Conservation (phyloP, 1,140 invertebrate genomes). For the Eurosta solidaginis region DNA sequence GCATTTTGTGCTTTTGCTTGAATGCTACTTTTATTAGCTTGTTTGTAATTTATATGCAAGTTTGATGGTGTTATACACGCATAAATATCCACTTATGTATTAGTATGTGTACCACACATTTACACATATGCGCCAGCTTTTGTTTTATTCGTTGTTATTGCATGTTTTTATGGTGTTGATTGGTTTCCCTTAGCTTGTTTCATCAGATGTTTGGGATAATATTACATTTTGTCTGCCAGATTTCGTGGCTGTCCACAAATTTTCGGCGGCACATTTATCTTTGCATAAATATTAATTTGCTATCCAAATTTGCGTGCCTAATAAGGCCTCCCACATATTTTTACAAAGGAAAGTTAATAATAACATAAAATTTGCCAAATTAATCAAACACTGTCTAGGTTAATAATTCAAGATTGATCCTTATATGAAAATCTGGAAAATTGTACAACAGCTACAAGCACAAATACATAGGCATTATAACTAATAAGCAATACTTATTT, state of each 20-base stretch:
- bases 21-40: conserved; percentile 15
- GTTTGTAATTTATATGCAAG: conserved; percentile 18
- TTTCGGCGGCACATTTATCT: background rate
- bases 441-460: too few relatives aligned
- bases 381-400: too few relatives aligned
- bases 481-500: too few relatives aligned
- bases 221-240: background rate
- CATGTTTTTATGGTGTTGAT: background rate
- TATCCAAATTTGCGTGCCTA: background rate
- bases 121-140: background rate
- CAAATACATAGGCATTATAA: too few relatives aligned
- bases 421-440: too few relatives aligned
- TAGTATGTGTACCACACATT: background rate
- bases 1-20: background rate
- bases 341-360: too few relatives aligned
- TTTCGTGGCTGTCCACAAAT: background rate
- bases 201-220: background rate
- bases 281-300: background rate
- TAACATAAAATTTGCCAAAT: too few relatives aligned
- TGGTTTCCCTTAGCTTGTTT: background rate
- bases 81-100: background rate
- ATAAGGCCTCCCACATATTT: background rate
- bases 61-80: conserved; percentile 11
- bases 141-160: background rate
- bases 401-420: too few relatives aligned